These are phyloP conservation scores for Charanyca ferruginea DNA, from an alignment of 2,888 invertebrate genomes.

Conservation along the genomic window DNA sequence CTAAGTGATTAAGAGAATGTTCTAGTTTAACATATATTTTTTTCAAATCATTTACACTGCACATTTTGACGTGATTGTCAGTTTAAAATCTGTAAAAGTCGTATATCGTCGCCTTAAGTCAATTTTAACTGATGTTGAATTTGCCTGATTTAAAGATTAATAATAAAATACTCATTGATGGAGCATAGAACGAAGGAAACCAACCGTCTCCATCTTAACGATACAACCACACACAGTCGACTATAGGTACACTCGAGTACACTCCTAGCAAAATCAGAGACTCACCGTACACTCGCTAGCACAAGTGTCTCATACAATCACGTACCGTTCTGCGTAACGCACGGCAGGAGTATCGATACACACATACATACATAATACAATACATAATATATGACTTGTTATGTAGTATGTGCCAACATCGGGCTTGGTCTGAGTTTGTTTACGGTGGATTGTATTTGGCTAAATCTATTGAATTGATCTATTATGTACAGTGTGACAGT, in stretches of 20 bases:
- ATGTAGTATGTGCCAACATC: constrained; percentile 43
- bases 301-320: constrained; percentile 62
- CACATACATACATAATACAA: constrained; percentile 29
- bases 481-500: constrained; percentile 42
- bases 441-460: constrained; percentile 32
- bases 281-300: constrained; percentile 59
- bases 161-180: no score
- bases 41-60: no score
- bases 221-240: no score
- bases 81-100: no score
- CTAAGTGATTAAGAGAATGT: no score
- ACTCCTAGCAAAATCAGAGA: constrained; percentile 58
- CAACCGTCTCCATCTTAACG: neutral
- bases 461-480: constrained; percentile 43
- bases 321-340: constrained; percentile 61
- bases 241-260: constrained; percentile 32
- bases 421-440: constrained; percentile 47
- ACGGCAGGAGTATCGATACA: constrained; percentile 53
- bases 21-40: no score
- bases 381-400: constrained; percentile 56
- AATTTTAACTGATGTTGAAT: no score
- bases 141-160: no score
- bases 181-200: neutral
- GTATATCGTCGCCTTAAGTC: no score
- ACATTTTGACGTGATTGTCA: no score